Evolutionary conservation across 2,797 vertebrate species (phyloP), one percentile per base, ranked within the genome.

Genomic region (Perodicticus potto): DNA sequence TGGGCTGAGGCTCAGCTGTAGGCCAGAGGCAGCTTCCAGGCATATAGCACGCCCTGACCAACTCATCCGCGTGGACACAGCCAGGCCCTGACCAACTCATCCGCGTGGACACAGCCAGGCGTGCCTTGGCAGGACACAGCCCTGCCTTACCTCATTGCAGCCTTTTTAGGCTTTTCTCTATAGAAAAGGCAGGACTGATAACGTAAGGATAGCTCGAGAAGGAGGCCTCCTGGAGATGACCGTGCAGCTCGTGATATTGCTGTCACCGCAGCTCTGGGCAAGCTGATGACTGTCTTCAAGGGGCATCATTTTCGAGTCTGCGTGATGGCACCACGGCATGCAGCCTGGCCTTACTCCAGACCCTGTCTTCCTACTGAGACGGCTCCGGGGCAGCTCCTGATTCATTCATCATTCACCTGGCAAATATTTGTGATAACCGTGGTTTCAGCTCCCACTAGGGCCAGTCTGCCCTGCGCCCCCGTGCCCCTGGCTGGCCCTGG

Each of bases 191-290:
- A 57, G 45, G 8, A 20, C 74, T 32, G 45, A 10, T 32, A 20
- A 32, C 59, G 43, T 23, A 27, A 65, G 59, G 12, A 8, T 11
- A 29, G 43, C 40, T 13, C 25, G n/a, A 13, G 67, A 23, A 72
- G 29, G 13, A 14, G 59, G 32, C 55, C 12, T 3, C 53, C n/a
- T 34, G 6, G 32, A 82, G 77, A 40, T 27, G 16, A 22, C 40
- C 0, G 1, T 6, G 14, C 5, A 3, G 19, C 34, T 17, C 27
- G 3, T 27, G 45, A 20, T 27, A 55, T 17, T 2, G 0, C 20
- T 32, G 76, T 40, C 53, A 70, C 6, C 9, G 6, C 37, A 63
- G 45, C 34, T 69, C 34, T 25, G 63, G 61, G 37, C 29, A 43
- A 57, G 40, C 65, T 17, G 45, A 72, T 25, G 53, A 27, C 77